Base-by-base conservation (phyloP, 2,797 vertebrate genomes). In the Monodelphis domestica region DNA sequence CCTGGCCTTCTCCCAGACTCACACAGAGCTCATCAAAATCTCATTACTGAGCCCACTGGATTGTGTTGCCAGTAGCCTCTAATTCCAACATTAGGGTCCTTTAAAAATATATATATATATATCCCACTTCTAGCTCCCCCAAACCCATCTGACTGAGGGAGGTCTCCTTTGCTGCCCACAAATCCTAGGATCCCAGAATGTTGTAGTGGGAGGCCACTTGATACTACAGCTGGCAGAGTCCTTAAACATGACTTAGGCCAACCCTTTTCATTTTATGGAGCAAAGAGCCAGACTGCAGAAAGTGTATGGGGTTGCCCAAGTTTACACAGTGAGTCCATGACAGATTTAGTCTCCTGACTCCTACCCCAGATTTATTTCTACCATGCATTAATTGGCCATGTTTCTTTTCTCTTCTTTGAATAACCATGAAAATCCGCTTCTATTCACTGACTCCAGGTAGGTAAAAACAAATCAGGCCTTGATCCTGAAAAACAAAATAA, bases 1-100 rank as follows among this genome's bases (percentile, higher is more conserved):
- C 88, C 53, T 21, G 88, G 88, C 88, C 88, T n/a, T 38, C 53
- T 3, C 50, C 88, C 53, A 21, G 17, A 17, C n/a, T 17, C 33
- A 38, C 88, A 89, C 70, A 78, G 70, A 78, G 70, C 70, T 78
- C 70, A 78, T 78, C 70, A 78, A 78, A 78, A 38, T 78, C 70
- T 78, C 70, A 78, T 78, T 78, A 78, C 70, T 26, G 70, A 78
- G 9, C 38, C 70, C 70, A 78, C 70, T 78, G 21, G 21, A 45
- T 78, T 26, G 21, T 78, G 70, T 45, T 78, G 70, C 70, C 70
- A 78, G n/a, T 78, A 78, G 70, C 7, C 38, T 78, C 70, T 78
- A 70, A 78, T 4, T 78, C 70, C 38, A 78, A 78, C 70, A 45
- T 78, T 78, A 78, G 9, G 70, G 70, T 78, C 38, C 38, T 78